Base-by-base conservation (phyloP, 1,140 invertebrate species). In the Micrasema longulum region DNA sequence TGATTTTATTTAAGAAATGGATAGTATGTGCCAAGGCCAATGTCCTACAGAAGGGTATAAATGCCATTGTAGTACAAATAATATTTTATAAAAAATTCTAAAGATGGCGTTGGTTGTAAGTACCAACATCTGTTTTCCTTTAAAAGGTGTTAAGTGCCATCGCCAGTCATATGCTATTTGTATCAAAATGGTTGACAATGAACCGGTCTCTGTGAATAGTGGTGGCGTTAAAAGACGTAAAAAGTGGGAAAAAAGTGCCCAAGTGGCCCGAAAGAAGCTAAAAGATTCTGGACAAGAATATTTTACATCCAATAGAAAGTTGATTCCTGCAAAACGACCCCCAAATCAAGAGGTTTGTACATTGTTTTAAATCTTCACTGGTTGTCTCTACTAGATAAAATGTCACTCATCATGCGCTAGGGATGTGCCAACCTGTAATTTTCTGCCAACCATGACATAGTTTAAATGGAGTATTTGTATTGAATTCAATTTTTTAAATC, bases 61-160 rank as follows among this genome's bases (percentile, higher is more conserved):
- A n/a, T n/a, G 26, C 7, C 26, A 31, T 31, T 31, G 26, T 31
- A 31, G 26, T 31, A 31, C 26, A 31, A 31, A 31, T 31, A 31
- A 31, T 31, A 31, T 31, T 31, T 31, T 31, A 31, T 31, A 31
- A 52, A 52, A 22, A 14, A 22, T 52, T 26, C 52, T 20, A 16
- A 55, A 55, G 52, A 31, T 55, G 22, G 52, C n/a, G 22, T 55
- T 55, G 52, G 52, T 55, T 55, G 31, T 31, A 55, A 55, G 52
- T 31, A 31, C 12, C 52, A 16, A 55, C 52, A 12, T 7, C 23
- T 14, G 11, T 55, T 55, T 16, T 11, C 23, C 52, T 55, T 31
- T 55, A 55, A 55, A 20, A 55, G 52, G 52, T 4, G 1, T 4
- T 31, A 55, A 55, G 52, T 55, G 52, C 52, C 52, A 55, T 55